A percentile compares a stretch with the other conserved stretches of the same genome.
phyloP scores from a whole-genome alignment of 2,888 invertebrate genomes.

The Cenopis cana region DNA sequence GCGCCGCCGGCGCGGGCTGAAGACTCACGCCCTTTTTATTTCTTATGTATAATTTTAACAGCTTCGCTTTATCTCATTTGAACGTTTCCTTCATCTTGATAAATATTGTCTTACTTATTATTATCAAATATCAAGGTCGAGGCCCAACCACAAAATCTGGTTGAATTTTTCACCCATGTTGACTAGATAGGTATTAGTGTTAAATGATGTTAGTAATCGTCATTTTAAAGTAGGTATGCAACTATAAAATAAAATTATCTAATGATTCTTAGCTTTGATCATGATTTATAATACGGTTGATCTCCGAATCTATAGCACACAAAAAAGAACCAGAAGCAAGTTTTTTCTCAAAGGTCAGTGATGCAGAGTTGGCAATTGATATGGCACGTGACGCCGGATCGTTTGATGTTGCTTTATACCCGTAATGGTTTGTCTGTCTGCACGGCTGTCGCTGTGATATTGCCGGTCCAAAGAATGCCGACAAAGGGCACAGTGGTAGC shows the following conservation, averaged over 20 bases:
- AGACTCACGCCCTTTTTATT: slow-evolving; percentile 69
- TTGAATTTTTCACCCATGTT: background rate
- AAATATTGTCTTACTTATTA: slow-evolving; percentile 14
- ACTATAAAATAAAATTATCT: no score
- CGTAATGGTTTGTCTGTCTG: slow-evolving; percentile 71
- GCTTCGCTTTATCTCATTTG: slow-evolving; percentile 60
- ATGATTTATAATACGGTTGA: slow-evolving; percentile 3
- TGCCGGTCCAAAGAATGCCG: slow-evolving; percentile 62
- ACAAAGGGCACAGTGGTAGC: slow-evolving; percentile 78
- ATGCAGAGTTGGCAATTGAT: slow-evolving; percentile 50
- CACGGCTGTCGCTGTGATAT: slow-evolving; percentile 60
- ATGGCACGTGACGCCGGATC: slow-evolving; percentile 76
- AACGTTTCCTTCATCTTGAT: slow-evolving; percentile 49
- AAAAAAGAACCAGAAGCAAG: slow-evolving; percentile 24
- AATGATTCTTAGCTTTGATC: slow-evolving; percentile 28
- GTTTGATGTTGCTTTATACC: slow-evolving; percentile 75
- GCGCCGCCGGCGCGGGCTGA: slow-evolving; percentile 61
- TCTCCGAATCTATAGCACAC: slow-evolving; percentile 12
- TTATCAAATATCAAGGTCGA: slow-evolving; percentile 17
- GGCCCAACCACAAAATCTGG: background rate
- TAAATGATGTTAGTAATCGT: background rate
- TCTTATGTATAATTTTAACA: slow-evolving; percentile 68
- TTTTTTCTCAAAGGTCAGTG: slow-evolving; percentile 44
- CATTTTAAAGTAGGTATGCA: background rate
- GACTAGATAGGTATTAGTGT: background rate